phyloP scores from a whole-genome alignment of 2,888 invertebrate genomes.

The Drosophila limbata region DNA sequence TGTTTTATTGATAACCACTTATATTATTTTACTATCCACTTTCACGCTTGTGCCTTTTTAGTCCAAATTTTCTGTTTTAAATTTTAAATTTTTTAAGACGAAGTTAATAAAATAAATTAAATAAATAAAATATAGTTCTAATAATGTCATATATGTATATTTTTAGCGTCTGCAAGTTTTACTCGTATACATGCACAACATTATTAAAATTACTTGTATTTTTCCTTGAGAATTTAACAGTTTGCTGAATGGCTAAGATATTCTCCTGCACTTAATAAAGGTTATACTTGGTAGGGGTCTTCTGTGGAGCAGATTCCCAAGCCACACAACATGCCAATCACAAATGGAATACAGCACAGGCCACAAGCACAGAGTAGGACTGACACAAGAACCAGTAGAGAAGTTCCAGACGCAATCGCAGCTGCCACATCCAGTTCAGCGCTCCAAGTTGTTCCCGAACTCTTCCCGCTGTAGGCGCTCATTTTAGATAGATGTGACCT shows the following conservation, averaged over 20 bases:
- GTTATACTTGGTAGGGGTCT: not conserved
- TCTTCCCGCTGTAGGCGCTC: not conserved
- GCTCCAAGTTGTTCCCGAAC: not conserved
- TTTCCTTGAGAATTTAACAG: not conserved
- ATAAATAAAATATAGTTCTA: no score
- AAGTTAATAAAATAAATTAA: not conserved
- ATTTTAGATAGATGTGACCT: not conserved
- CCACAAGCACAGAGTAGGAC: not conserved
- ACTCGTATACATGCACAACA: not conserved
- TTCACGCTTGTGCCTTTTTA: no score
- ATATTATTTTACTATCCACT: not conserved
- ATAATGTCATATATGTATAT: not conserved
- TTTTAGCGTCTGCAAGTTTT: not conserved
- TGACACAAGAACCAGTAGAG: not conserved
- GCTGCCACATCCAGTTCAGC: not conserved
- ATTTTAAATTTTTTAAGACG: not conserved
- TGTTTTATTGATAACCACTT: not conserved
- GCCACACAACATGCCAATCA: constrained; percentile 24
- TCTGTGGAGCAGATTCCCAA: constrained; percentile 6
- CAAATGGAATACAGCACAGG: constrained; percentile 18
- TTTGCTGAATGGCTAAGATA: not conserved
- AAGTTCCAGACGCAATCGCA: not conserved
- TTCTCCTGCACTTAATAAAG: not conserved
- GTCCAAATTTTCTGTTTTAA: not conserved
- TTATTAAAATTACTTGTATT: not conserved